Conservation (phyloP, 2,888 invertebrate genomes). For the Deilephila porcellus region DNA sequence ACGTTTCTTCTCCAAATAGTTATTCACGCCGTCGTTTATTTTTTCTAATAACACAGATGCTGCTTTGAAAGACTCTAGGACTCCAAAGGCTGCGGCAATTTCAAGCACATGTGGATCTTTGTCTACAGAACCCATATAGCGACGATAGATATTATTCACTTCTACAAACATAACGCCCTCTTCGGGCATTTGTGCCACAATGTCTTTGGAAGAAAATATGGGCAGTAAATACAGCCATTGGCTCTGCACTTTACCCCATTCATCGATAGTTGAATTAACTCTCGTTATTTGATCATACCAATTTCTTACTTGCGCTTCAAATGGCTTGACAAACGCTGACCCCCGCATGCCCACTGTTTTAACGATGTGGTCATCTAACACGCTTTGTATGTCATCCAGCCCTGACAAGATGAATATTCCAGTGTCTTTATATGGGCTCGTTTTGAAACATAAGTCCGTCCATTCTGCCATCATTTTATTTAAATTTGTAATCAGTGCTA, state of each 20-base stretch:
- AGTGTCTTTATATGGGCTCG: constrained; percentile 88
- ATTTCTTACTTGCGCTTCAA: constrained; percentile 87
- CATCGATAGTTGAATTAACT: constrained; percentile 89
- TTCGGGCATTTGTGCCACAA: constrained; percentile 93
- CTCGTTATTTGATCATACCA: constrained; percentile 91
- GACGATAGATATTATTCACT: constrained; percentile 88
- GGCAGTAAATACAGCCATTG: constrained; percentile 95
- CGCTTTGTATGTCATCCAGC: constrained; percentile 91
- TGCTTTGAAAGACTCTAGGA: constrained; percentile 88
- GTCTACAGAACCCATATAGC: constrained; percentile 86
- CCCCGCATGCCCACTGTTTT: constrained; percentile 94
- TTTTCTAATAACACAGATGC: constrained; percentile 89
- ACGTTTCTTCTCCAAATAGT: constrained; percentile 93
- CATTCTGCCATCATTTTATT: constrained; percentile 93
- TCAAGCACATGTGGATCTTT: constrained; percentile 87
- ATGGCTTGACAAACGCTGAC: constrained; percentile 93
- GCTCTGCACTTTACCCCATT: constrained; percentile 94
- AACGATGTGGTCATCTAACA: constrained; percentile 93
- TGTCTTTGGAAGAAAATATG: constrained; percentile 94
- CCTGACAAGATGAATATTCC: constrained; percentile 89
- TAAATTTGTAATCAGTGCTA: constrained; percentile 88
- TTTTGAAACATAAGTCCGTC: constrained; percentile 89
- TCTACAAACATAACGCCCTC: constrained; percentile 91
- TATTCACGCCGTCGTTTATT: constrained; percentile 92
- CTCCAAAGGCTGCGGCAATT: constrained; percentile 87